Conservation (phyloP, 2,888 invertebrate species). For the Papilio gigon region DNA sequence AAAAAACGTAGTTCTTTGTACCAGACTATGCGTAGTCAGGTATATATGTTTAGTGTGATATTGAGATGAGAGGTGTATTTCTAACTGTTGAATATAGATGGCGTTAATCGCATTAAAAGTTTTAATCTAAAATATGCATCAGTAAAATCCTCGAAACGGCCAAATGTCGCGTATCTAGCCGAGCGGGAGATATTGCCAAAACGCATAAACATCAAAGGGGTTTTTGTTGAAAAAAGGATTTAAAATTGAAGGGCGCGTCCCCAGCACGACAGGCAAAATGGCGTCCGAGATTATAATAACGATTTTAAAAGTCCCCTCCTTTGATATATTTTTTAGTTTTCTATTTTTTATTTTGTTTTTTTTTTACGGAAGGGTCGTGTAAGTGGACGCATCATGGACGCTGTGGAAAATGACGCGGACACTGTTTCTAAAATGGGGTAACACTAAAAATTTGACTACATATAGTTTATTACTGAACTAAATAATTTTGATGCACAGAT, state of each 20-base stretch:
- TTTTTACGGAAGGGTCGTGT: constrained; percentile 73
- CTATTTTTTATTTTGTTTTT: constrained; percentile 65
- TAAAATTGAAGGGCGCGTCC: constrained; percentile 81
- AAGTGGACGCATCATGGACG: constrained; percentile 76
- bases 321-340: constrained; percentile 46
- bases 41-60: too few species aligned
- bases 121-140: constrained; percentile 80
- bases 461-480: not conserved
- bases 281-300: constrained; percentile 83
- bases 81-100: constrained; percentile 36
- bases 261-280: constrained; percentile 71
- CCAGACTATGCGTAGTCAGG: too few species aligned
- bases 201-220: constrained; percentile 81
- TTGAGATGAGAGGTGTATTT: too few species aligned
- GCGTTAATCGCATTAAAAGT: constrained; percentile 60
- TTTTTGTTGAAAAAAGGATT: constrained; percentile 77
- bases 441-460: constrained; percentile 28
- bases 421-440: constrained; percentile 54
- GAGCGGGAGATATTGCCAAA: constrained; percentile 78
- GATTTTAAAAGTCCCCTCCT: constrained; percentile 79
- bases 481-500: not conserved
- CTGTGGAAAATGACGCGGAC: constrained; percentile 74
- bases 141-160: constrained; percentile 72
- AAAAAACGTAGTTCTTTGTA: too few species aligned
- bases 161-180: constrained; percentile 75